phyloP scores from a whole-genome alignment of 2,113 vertebrate genomes.

The Stigmatopora nigra region DNA sequence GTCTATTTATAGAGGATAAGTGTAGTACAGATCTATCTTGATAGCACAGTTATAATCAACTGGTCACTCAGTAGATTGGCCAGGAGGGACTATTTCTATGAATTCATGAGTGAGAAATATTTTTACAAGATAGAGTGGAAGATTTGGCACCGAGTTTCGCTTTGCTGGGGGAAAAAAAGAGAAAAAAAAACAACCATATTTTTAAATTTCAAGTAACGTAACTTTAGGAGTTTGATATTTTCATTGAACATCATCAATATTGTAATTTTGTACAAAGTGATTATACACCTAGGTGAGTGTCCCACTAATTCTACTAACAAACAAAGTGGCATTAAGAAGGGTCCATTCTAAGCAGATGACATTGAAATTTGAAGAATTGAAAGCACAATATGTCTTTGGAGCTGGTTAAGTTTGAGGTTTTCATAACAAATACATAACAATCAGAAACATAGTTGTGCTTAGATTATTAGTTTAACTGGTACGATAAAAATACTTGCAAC shows the following conservation, averaged over 20 bases:
- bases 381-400: background rate
- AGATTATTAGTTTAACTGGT: no score
- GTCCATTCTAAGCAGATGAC: background rate
- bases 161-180: background rate
- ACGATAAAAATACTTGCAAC: no score
- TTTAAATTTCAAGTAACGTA: background rate
- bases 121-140: background rate
- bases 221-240: background rate
- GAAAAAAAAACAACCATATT: background rate
- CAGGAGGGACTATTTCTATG: slow-evolving; percentile 1
- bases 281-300: no score
- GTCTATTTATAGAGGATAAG: slow-evolving; percentile 55
- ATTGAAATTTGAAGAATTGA: background rate
- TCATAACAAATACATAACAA: background rate
- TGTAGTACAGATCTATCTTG: slow-evolving; percentile 32
- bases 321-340: no score
- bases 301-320: background rate
- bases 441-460: no score
- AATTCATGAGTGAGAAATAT: slow-evolving; percentile 1
- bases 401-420: background rate
- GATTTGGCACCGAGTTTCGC: background rate
- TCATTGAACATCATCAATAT: slow-evolving; percentile 1
- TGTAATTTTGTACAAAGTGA: background rate
- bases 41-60: slow-evolving; percentile 48
- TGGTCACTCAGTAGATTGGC: slow-evolving; percentile 18